These are phyloP conservation scores for Serranus cabrilla DNA, from an alignment of 2,797 vertebrate species.

Conservation along the genomic window DNA sequence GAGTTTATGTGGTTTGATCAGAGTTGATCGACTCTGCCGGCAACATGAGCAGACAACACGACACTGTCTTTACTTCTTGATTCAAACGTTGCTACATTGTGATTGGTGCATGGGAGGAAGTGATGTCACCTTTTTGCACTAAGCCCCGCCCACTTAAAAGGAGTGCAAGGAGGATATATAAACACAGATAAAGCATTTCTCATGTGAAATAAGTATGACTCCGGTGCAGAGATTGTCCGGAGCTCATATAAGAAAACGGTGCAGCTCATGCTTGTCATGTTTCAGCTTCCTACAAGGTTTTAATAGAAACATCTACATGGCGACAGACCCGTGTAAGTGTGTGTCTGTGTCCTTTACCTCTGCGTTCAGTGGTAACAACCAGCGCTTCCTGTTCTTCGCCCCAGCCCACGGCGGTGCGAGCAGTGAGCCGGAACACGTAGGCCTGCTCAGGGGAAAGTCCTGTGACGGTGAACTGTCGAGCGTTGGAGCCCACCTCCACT, in stretches of 20 bases:
- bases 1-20: background rate
- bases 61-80: background rate
- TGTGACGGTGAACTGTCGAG: slow-evolving; percentile 92
- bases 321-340: background rate
- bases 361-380: slow-evolving; percentile 94
- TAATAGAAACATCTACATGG: slow-evolving; percentile 1
- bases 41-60: background rate
- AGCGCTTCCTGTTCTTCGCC: slow-evolving; percentile 91
- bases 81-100: background rate
- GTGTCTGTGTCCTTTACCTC: slow-evolving; percentile 85
- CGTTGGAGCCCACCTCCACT: slow-evolving; percentile 93
- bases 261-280: background rate
- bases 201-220: too few relatives aligned
- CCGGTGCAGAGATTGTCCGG: too few relatives aligned
- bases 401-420: slow-evolving; percentile 95
- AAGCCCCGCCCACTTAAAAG: background rate
- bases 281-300: slow-evolving; percentile 6
- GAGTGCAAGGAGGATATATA: background rate
- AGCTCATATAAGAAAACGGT: too few relatives aligned
- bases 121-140: background rate
- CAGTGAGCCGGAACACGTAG: slow-evolving; percentile 91
- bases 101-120: background rate
- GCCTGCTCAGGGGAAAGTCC: slow-evolving; percentile 90
- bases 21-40: background rate
- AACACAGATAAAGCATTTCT: background rate